A percentile compares a stretch with the other conserved stretches of the same genome.
These are phyloP conservation scores for Cephalotes varians DNA, from an alignment of 2,888 invertebrate species.

Conservation along the genomic window DNA sequence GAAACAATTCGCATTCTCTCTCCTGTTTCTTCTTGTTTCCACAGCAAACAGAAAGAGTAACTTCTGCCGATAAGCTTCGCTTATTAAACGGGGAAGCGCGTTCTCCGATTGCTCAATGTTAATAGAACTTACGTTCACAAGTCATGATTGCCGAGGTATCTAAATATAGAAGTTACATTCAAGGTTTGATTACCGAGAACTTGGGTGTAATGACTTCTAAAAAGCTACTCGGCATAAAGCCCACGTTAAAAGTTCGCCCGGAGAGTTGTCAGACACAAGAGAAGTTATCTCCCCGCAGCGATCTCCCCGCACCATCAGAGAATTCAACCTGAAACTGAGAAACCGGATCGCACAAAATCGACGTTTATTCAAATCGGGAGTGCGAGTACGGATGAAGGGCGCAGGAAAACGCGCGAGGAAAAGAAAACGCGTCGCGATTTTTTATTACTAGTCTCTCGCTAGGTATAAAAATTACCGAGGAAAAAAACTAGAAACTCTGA, in stretches of 20 bases:
- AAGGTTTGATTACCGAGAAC: slow-evolving; percentile 23
- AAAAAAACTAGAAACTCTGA: too few relatives aligned
- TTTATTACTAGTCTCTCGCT: neutral
- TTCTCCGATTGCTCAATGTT: slow-evolving; percentile 33
- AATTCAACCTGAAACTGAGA: neutral
- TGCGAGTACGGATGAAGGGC: neutral
- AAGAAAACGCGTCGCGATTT: neutral
- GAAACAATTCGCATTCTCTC: slow-evolving; percentile 10
- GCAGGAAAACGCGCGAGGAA: neutral
- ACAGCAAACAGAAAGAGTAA: slow-evolving; percentile 31
- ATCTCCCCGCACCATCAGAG: neutral
- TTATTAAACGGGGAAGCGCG: neutral
- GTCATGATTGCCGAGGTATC: slow-evolving; percentile 33
- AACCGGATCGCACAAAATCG: neutral
- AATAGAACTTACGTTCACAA: slow-evolving; percentile 32
- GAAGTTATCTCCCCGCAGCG: neutral
- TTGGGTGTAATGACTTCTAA: slow-evolving; percentile 28
- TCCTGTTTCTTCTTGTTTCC: neutral
- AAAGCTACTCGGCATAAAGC: slow-evolving; percentile 15
- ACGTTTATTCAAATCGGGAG: neutral
- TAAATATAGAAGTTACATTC: slow-evolving; percentile 39
- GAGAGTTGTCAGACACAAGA: too few relatives aligned
- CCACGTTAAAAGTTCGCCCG: slow-evolving; percentile 13
- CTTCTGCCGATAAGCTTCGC: slow-evolving; percentile 39
- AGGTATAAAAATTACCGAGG: too few relatives aligned